phyloP scores from a whole-genome alignment of 2,113 vertebrate species.

The Anolis sagrei region DNA sequence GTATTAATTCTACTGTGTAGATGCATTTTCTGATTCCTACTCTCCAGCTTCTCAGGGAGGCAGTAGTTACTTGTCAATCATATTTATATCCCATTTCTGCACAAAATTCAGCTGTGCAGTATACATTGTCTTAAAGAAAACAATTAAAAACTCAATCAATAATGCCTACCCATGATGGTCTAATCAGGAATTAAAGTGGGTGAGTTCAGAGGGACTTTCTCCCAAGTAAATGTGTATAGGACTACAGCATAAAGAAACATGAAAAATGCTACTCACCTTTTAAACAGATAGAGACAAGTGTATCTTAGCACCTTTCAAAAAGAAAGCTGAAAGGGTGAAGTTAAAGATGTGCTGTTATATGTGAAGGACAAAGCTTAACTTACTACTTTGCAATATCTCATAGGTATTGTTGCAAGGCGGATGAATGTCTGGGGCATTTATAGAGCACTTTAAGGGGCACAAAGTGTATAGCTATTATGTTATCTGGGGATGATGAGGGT shows the following conservation, averaged over 20 bases:
- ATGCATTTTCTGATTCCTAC: too few species aligned
- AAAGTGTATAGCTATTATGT: background rate
- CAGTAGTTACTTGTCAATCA: too few species aligned
- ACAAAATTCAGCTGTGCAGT: background rate
- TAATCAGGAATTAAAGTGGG: background rate
- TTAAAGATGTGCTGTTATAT: background rate
- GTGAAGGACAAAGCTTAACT: background rate
- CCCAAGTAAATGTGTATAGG: background rate
- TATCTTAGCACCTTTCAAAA: background rate
- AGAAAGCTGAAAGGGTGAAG: background rate
- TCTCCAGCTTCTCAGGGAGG: too few species aligned
- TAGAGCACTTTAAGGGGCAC: background rate
- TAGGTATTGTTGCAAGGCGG: background rate
- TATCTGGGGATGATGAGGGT: background rate
- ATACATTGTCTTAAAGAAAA: too few species aligned
- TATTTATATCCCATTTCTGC: too few species aligned
- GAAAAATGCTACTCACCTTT: background rate
- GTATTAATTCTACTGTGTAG: too few species aligned
- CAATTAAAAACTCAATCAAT: too few species aligned
- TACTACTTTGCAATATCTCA: background rate
- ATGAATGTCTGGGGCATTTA: background rate
- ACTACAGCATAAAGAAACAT: background rate
- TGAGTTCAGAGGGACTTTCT: background rate
- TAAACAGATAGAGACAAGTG: background rate
- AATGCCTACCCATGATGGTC: background rate